Conservation (phyloP, 2,888 invertebrate genomes). For the Apomyelois bistriatella region DNA sequence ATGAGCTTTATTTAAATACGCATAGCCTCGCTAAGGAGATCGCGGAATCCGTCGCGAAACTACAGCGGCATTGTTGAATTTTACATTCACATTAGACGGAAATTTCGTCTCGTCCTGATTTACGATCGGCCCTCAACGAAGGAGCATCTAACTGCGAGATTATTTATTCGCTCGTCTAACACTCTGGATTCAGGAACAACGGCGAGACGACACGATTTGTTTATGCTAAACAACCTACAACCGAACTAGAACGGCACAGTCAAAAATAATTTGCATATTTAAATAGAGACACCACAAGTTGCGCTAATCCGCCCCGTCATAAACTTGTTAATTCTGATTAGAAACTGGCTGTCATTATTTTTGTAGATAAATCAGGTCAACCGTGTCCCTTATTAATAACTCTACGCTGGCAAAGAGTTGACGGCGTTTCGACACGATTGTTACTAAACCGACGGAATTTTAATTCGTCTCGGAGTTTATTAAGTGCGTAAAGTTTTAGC, state of each 20-base stretch:
- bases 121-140: conserved; percentile 56
- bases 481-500: conserved; percentile 77
- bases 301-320: conserved; percentile 38
- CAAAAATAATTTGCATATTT: conserved; percentile 68
- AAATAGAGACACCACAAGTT: conserved; percentile 51
- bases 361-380: conserved; percentile 57
- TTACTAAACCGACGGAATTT: conserved; percentile 75
- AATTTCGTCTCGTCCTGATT: conserved; percentile 65
- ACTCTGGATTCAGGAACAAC: conserved; percentile 32
- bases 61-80: conserved; percentile 60
- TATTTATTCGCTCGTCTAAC: conserved; percentile 65
- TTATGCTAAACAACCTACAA: conserved; percentile 66
- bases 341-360: conserved; percentile 36
- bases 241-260: conserved; percentile 50
- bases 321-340: conserved; percentile 60
- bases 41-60: conserved; percentile 44
- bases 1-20: conserved; percentile 49
- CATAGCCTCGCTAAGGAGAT: conserved; percentile 48
- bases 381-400: conserved; percentile 65
- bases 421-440: conserved; percentile 69
- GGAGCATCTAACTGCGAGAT: conserved; percentile 57
- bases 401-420: conserved; percentile 60
- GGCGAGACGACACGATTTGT: conserved; percentile 50
- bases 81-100: conserved; percentile 64
- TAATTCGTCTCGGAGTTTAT: conserved; percentile 74